phyloP scores from a whole-genome alignment of 2,888 invertebrate species.

The Cabera pusaria region DNA sequence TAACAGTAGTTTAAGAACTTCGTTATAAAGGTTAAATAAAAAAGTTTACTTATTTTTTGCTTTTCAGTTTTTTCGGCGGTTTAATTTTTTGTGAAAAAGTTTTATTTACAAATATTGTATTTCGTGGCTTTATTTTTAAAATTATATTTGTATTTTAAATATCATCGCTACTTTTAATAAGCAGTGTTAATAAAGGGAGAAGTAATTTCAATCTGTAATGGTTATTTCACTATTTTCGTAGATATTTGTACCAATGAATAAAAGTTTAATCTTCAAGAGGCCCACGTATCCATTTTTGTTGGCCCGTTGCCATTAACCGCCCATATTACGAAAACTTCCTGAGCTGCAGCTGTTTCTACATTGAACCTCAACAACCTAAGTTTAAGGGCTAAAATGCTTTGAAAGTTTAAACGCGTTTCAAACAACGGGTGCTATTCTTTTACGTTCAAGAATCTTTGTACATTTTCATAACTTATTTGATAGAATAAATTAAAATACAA shows the following conservation, averaged over 20 bases:
- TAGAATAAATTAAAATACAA: no score
- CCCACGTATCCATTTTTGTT: constrained; percentile 53
- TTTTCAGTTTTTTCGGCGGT: no score
- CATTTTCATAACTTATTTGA: constrained; percentile 23
- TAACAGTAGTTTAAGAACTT: no score
- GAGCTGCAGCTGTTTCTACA: constrained; percentile 43
- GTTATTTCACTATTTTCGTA: background rate
- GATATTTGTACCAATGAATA: constrained; percentile 31
- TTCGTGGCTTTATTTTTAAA: no score
- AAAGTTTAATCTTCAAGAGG: constrained; percentile 47
- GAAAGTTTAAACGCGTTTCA: constrained; percentile 8
- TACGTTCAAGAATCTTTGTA: constrained; percentile 25
- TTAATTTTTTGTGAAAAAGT: no score
- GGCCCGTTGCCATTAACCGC: constrained; percentile 60
- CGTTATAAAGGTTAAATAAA: no score
- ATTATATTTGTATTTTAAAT: no score
- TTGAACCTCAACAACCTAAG: constrained; percentile 44
- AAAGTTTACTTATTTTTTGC: no score
- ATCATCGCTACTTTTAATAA: no score
- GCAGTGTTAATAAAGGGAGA: no score
- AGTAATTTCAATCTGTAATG: no score
- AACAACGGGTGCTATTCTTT: constrained; percentile 27
- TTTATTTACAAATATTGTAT: no score
- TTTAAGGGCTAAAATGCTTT: constrained; percentile 40
- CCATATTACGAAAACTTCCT: constrained; percentile 66